phyloP scores from a whole-genome alignment of 2,113 vertebrate species.

The Caretta caretta region DNA sequence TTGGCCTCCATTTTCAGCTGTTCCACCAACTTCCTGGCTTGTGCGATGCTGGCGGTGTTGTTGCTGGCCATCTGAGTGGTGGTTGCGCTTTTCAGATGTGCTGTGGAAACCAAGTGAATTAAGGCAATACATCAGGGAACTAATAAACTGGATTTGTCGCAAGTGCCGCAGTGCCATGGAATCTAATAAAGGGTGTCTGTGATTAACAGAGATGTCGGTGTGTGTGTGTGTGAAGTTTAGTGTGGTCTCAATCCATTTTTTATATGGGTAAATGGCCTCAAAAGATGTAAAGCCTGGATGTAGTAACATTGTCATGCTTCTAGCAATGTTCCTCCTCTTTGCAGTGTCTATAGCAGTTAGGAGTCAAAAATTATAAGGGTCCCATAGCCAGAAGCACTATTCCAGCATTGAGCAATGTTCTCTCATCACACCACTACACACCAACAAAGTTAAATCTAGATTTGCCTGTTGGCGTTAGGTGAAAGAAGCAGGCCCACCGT shows the following conservation, averaged over 20 bases:
- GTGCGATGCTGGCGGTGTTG: constrained; percentile 97
- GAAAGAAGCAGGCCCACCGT: background rate
- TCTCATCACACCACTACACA: background rate
- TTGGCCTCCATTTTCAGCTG: constrained; percentile 99
- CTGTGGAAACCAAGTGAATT: constrained; percentile 47
- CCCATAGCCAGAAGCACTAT: background rate
- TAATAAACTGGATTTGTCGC: background rate
- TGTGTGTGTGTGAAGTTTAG: background rate
- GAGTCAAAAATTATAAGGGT: background rate
- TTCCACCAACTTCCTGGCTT: constrained; percentile 98
- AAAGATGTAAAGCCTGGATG: background rate
- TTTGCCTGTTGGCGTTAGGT: background rate
- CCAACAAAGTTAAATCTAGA: background rate
- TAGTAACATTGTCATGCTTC: background rate
- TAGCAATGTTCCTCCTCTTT: background rate
- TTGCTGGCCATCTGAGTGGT: constrained; percentile 93
- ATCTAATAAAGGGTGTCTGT: fast-evolving
- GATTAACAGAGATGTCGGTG: background rate
- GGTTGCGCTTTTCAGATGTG: background rate
- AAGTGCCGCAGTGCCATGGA: background rate
- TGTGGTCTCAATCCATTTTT: background rate
- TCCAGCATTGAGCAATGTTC: background rate
- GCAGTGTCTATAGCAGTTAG: background rate
- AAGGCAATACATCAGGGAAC: background rate
- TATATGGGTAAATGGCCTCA: background rate